Conservation (phyloP, 2,113 vertebrate species). For the Macrotis lagotis region DNA sequence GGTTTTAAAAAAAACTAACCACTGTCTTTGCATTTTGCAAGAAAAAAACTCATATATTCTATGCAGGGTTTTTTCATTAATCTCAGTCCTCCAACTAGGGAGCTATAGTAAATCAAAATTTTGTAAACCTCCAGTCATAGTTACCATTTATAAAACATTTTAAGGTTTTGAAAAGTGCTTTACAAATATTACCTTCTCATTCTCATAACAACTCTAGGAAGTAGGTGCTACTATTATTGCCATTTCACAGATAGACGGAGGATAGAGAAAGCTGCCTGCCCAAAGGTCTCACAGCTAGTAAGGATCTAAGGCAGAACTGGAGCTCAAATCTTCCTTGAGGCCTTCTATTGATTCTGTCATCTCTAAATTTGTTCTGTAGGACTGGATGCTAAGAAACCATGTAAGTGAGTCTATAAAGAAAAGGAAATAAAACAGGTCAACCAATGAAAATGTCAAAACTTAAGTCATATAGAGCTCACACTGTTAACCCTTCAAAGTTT, state of each 20-base stretch:
- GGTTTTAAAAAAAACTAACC: neutral
- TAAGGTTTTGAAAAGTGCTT: neutral
- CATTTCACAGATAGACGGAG: neutral
- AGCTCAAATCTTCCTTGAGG: neutral
- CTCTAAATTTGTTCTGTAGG: neutral
- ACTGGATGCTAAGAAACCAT: neutral
- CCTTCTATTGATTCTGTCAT: neutral
- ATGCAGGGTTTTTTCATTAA: neutral
- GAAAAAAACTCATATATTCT: neutral
- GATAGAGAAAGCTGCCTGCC: neutral
- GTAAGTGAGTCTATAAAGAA: neutral
- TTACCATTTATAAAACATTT: neutral
- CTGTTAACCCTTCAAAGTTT: neutral
- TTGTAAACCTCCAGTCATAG: too few relatives aligned
- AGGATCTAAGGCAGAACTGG: neutral
- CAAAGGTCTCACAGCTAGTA: neutral
- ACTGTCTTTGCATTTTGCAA: neutral
- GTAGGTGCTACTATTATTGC: neutral
- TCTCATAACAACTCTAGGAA: neutral
- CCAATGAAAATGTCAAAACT: neutral
- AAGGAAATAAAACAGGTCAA: neutral
- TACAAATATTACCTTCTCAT: neutral
- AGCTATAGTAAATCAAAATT: too few relatives aligned
- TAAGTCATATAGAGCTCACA: neutral
- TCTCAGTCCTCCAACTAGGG: neutral